Evolutionary conservation across 2,888 invertebrate species (phyloP).

Genomic region (Kryphioiulus occultus): DNA sequence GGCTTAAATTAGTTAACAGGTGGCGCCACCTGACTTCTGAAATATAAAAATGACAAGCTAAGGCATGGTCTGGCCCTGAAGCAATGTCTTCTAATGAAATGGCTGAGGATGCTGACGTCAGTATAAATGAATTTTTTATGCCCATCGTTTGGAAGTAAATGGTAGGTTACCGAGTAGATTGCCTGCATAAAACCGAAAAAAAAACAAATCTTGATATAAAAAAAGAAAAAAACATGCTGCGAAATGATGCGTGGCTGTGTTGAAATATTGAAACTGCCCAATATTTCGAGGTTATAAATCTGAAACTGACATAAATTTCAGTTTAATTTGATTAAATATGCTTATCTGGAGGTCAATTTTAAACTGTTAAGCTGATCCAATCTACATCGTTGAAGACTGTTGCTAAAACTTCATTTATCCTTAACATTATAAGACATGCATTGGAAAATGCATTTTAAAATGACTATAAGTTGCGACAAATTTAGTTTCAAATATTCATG

Average conservation of each 20-base stretch:
- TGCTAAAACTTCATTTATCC: too few relatives aligned
- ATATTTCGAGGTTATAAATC: neutral
- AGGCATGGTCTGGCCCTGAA: neutral
- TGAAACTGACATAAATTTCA: too few relatives aligned
- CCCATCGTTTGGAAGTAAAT: constrained; percentile 5
- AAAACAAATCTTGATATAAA: too few relatives aligned
- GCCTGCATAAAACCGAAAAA: neutral
- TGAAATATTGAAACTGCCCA: neutral
- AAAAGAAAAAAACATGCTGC: neutral
- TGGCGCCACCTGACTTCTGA: neutral
- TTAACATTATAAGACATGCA: too few relatives aligned
- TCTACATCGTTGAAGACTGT: too few relatives aligned
- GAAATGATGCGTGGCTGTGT: neutral
- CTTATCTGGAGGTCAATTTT: too few relatives aligned
- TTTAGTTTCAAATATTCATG: too few relatives aligned
- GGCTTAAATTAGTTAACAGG: too few relatives aligned
- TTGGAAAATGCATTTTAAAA: too few relatives aligned
- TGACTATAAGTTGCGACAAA: too few relatives aligned
- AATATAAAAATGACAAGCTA: neutral
- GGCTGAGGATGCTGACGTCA: neutral
- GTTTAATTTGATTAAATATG: too few relatives aligned
- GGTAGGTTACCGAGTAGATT: neutral
- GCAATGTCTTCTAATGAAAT: neutral
- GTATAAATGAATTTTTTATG: neutral
- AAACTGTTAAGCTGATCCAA: too few relatives aligned